Evolutionary conservation across 2,888 invertebrate genomes (phyloP), one percentile per base, ranked within the genome.

Genomic region (Mellilla xanthometata): DNA sequence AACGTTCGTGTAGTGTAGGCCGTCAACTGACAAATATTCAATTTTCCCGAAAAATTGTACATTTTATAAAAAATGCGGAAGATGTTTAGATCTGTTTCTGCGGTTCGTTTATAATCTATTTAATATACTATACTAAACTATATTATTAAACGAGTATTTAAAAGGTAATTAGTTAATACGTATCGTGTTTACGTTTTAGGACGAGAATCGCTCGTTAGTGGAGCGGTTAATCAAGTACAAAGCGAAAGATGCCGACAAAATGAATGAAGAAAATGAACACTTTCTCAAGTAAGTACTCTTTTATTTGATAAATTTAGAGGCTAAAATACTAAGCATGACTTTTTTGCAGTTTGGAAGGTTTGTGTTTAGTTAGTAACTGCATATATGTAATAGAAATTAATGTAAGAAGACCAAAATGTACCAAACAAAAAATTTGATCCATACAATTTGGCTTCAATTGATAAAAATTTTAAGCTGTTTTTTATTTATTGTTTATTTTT

Each of bases 181-280:
- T n/a, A n/a, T n/a, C n/a, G 41, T 40, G 45, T 47, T 22, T 11
- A 36, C 36, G 53, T 92, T 93, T 52, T 90, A 97, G 95, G 95
- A 95, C 72, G 97, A 98, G 90, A 96, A 97, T 85, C 91, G 94
- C 27, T 92, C 95, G 54, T 87, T 98, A 56, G 92, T 97, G 45
- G 96, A 97, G 57, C 92, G 97, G 61, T 92, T 98, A 64, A 96
- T 98, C 81, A 95, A 95, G 60, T 95, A 96, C 76, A 99, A 99
- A 87, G 94, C 96, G 35, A 95, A 95, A 85, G 98, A 98, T 91
- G 99, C 98, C 0, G 98, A 99, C 70, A 95, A 95, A 82, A 93
- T 99, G 93, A 99, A 99, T 74, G 96, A 96, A 86, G 98, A 99
- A 83, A 99, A 99, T 90, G 99, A 99, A 80, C 95, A 94, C 76